A percentile compares a stretch with the other conserved stretches of the same genome.
Conservation (phyloP, 2,888 invertebrate species). For the Brenthis hecate region DNA sequence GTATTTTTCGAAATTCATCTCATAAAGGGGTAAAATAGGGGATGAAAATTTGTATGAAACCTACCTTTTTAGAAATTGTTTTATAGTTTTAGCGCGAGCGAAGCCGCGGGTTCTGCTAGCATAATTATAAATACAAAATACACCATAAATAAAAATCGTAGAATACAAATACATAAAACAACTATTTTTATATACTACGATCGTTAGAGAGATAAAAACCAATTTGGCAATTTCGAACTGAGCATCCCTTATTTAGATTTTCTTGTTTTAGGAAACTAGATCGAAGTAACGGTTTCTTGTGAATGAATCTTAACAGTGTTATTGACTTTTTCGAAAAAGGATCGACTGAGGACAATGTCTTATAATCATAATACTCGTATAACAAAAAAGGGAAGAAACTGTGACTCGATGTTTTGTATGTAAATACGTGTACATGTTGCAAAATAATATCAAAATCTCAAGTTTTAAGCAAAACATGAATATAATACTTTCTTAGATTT, state of each 20-base stretch:
- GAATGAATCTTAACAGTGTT: conserved; percentile 27
- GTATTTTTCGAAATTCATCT: too few relatives aligned
- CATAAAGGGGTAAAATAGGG: too few relatives aligned
- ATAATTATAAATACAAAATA: too few relatives aligned
- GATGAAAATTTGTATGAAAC: too few relatives aligned
- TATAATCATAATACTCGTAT: background rate
- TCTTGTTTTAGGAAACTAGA: conserved; percentile 31
- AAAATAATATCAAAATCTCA: too few relatives aligned
- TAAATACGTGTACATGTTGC: background rate
- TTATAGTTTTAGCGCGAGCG: too few relatives aligned
- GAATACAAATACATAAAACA: background rate
- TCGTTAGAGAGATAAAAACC: background rate
- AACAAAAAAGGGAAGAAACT: background rate
- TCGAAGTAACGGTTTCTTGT: conserved; percentile 17
- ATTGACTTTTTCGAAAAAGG: conserved; percentile 34
- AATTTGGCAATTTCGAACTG: background rate
- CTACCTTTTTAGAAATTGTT: too few relatives aligned
- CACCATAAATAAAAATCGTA: background rate
- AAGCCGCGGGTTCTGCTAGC: too few relatives aligned
- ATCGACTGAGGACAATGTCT: conserved; percentile 22
- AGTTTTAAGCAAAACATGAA: background rate
- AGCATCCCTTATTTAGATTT: conserved; percentile 15
- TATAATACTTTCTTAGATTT: too few relatives aligned
- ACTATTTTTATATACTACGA: background rate
- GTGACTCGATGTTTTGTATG: background rate